Evolutionary conservation across 2,113 vertebrate species (phyloP).

Genomic region (Ptychochromis oligacanthus): DNA sequence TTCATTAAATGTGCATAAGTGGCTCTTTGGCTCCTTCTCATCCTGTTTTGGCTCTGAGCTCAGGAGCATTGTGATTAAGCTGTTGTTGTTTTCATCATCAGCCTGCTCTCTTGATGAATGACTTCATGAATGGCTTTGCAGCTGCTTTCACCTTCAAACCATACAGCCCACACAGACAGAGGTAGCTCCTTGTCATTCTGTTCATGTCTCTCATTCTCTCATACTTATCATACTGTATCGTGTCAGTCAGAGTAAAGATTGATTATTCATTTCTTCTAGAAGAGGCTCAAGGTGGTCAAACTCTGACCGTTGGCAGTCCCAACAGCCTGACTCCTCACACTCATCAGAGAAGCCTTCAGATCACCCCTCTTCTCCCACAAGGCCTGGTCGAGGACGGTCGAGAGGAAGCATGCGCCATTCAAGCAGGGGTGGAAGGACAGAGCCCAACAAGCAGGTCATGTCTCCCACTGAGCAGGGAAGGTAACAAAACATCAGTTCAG

Average conservation of each 20-base stretch:
- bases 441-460: conserved; percentile 71
- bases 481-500: conserved; percentile 65
- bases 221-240: no score
- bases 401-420: conserved; percentile 77
- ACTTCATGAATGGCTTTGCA: conserved; percentile 86
- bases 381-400: conserved; percentile 79
- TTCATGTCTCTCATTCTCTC: neutral
- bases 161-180: conserved; percentile 13
- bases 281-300: conserved; percentile 27
- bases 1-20: neutral
- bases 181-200: conserved; percentile 14
- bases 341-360: conserved; percentile 82
- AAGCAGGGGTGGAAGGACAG: conserved; percentile 77
- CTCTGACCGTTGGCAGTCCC: conserved; percentile 76
- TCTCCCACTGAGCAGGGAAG: conserved; percentile 82
- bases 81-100: conserved; percentile 56
- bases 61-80: neutral
- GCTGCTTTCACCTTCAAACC: conserved; percentile 80
- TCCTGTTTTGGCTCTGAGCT: neutral
- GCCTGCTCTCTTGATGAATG: conserved; percentile 82
- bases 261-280: conserved; percentile 3
- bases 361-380: conserved; percentile 47
- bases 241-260: neutral
- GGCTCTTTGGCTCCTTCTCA: rapidly evolving
- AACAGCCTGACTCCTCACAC: conserved; percentile 73